Evolutionary conservation across 2,113 vertebrate species (phyloP).

Genomic region (Clarias macrocephalus): DNA sequence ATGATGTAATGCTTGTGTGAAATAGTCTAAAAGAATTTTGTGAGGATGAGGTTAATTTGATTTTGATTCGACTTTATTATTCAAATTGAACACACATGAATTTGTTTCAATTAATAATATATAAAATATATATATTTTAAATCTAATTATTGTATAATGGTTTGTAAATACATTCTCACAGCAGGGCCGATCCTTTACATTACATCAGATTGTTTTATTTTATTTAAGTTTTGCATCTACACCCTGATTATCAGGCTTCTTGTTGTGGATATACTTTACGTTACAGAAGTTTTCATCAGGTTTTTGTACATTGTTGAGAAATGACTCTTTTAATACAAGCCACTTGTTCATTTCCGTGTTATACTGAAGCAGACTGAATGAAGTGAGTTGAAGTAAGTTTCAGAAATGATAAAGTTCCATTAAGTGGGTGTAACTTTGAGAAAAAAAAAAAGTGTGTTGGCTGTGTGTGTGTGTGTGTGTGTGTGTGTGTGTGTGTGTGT

Average conservation of each 20-base stretch:
- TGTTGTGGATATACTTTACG: not conserved
- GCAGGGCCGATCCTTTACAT: not conserved
- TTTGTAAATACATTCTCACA: not conserved
- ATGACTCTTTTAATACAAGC: not conserved
- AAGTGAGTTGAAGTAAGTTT: not conserved
- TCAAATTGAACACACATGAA: not conserved
- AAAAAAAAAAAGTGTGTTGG: slow-evolving; percentile 25
- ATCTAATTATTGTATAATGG: not conserved
- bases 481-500: slow-evolving; percentile 36
- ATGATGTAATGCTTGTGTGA: not conserved
- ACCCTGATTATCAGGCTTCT: not conserved
- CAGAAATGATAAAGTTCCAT: slow-evolving; percentile 17
- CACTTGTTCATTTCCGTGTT: not conserved
- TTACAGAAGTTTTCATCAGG: not conserved
- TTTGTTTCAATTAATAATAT: not conserved
- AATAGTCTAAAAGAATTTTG: not conserved
- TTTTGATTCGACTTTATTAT: not conserved
- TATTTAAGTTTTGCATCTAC: not conserved
- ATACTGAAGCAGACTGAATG: not conserved
- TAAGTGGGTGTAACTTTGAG: slow-evolving; percentile 41
- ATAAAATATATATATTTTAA: not conserved
- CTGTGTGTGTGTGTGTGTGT: slow-evolving; percentile 39
- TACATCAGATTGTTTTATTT: not conserved
- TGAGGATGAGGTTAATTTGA: not conserved
- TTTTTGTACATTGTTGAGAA: not conserved